Conservation (phyloP, 2,797 vertebrate genomes). For the Pogoniulus pusillus region DNA sequence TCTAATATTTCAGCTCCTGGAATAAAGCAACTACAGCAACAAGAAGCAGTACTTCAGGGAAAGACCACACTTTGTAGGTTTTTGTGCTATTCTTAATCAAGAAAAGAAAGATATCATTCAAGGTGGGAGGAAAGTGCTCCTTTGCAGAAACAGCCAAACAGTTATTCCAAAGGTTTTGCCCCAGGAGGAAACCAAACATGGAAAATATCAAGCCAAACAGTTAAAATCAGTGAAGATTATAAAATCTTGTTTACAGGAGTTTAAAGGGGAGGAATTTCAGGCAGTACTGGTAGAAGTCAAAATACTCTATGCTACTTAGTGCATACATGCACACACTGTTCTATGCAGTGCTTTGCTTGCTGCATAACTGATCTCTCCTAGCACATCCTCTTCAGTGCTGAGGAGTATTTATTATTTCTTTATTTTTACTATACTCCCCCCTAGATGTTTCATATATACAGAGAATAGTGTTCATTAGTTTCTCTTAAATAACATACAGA, state of each 20-base stretch:
- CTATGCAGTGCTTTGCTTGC: neutral
- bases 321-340: neutral
- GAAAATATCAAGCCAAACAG: neutral
- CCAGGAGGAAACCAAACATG: neutral
- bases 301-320: neutral
- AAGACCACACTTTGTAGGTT: neutral
- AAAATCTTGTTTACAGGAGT: neutral
- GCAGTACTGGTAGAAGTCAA: neutral
- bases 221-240: neutral
- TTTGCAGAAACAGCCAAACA: neutral
- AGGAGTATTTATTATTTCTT: neutral
- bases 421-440: neutral
- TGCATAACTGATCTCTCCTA: neutral
- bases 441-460: neutral
- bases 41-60: neutral
- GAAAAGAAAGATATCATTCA: neutral
- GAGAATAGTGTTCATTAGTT: constrained; percentile 1
- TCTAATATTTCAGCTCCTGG: neutral
- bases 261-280: neutral
- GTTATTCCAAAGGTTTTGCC: neutral
- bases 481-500: constrained; percentile 41
- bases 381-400: neutral
- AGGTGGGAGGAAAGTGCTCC: neutral
- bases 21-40: neutral
- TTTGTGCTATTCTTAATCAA: neutral